These are phyloP conservation scores for Brienomyrus longianalis DNA, from an alignment of 2,113 vertebrate species.

Conservation along the genomic window DNA sequence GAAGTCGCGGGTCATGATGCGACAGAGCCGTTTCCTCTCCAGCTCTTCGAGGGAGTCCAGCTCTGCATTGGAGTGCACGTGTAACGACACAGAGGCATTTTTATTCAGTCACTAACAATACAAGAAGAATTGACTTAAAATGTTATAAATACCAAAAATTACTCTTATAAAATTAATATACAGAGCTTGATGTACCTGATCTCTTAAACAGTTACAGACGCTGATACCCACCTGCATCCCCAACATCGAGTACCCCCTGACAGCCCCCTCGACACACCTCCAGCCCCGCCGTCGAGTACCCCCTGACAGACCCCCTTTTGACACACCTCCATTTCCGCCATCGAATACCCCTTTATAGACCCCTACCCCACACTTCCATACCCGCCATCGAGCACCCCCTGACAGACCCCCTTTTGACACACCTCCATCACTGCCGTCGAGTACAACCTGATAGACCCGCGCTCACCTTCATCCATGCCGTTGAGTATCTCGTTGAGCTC, in stretches of 20 bases:
- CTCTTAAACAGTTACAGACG: background rate
- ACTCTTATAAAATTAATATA: background rate
- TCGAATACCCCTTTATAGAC: background rate
- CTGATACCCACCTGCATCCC: constrained; percentile 30
- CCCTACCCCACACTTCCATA: constrained; percentile 44
- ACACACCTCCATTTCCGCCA: constrained; percentile 71
- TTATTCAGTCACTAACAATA: background rate
- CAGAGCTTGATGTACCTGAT: background rate
- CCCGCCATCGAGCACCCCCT: constrained; percentile 87
- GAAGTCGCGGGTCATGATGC: constrained; percentile 93
- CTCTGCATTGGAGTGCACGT: constrained; percentile 51
- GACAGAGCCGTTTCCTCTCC: constrained; percentile 89
- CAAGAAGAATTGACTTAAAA: background rate
- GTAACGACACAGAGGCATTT: background rate
- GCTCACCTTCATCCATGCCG: constrained; percentile 92
- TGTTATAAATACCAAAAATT: background rate
- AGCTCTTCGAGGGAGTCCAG: constrained; percentile 85
- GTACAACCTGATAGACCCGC: background rate
- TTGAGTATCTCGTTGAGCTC: constrained; percentile 94
- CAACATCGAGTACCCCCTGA: background rate
- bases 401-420: constrained; percentile 24
- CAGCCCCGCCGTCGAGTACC: constrained; percentile 91
- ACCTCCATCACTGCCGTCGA: constrained; percentile 71
- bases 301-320: constrained; percentile 39
- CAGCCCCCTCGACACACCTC: constrained; percentile 62